Evolutionary conservation across 2,113 vertebrate genomes (phyloP), one percentile per base, ranked within the genome.

Genomic region (Carassius auratus): DNA sequence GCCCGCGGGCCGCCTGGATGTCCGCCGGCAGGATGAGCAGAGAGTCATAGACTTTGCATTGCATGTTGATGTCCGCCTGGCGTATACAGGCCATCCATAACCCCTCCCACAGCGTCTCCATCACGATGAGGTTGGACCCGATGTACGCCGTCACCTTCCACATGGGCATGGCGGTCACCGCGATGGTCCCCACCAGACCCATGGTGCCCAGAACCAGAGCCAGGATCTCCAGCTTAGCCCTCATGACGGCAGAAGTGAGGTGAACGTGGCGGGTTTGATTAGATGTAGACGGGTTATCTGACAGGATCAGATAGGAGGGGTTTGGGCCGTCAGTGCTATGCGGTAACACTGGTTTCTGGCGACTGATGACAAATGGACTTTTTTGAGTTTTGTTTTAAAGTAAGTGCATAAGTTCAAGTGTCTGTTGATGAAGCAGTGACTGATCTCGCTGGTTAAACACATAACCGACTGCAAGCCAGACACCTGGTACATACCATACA

Each of bases 31-130:
- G 94, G 38, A 94, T 93, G 87, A 96, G 79, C 69, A 94, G 0
- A 0, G 96, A 96, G 50, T 86, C 84, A 0, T 96, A 94, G 84
- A 92, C 89, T 84, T 94, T 95, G 83, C 96, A 97, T 86, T 95
- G 94, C 85, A 95, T 55, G 30, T 89, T 87, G 68, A 91, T 26
- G 50, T 87, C 92, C 42, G 90, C 87, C 33, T 96, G 95, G 21
- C 87, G 91, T 42, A 95, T 0, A 50, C 96, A 97, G 76, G 88
- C 93, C 95, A 95, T 95, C 96, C 96, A 97, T 59, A 96, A 91
- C 2, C 96, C 96, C 90, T 96, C 95, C 95, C 95, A 96, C 61
- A 84, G 80, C 17, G 21, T 82, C 83, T 92, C 88, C 38, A 87
- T 80, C 17, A 89, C 59, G 36, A 91, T 85, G 73, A 91, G 45